Evolutionary conservation across 2,113 vertebrate species (phyloP).

Genomic region (Myotis davidii): DNA sequence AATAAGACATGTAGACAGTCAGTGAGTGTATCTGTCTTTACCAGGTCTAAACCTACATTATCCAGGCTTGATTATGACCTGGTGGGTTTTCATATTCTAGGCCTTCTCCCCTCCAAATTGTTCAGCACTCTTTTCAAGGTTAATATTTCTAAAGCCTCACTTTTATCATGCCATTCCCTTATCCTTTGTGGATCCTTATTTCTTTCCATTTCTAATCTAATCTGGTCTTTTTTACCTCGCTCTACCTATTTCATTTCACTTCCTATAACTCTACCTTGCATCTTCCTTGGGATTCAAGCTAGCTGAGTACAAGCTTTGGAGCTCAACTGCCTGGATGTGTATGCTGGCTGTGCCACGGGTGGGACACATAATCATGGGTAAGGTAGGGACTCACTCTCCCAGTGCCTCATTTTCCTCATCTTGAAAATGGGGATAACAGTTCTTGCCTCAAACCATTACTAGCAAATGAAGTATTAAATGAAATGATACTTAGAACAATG

Average conservation of each 20-base stretch:
- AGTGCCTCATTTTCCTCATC: not conserved
- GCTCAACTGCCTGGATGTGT: rapidly evolving
- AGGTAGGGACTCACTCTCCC: not conserved
- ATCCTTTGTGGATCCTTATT: not conserved
- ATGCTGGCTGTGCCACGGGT: not conserved
- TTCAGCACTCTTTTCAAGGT: not conserved
- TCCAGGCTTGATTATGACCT: not conserved
- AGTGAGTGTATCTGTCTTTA: not conserved
- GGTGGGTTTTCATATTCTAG: not conserved
- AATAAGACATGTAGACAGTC: not conserved
- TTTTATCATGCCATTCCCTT: not conserved
- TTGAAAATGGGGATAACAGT: not conserved
- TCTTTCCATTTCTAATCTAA: not conserved
- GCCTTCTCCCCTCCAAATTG: not conserved
- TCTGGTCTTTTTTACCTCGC: not conserved
- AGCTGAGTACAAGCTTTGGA: not conserved
- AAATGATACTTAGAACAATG: not conserved
- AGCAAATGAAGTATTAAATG: not conserved
- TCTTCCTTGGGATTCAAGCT: not conserved
- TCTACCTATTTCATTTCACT: not conserved
- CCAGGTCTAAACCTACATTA: not conserved
- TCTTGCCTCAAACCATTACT: not conserved
- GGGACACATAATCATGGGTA: not conserved
- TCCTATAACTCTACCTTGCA: not conserved
- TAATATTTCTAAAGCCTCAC: not conserved